These are phyloP conservation scores for Diachasmimorpha longicaudata DNA, from an alignment of 1,140 invertebrate genomes.

Conservation along the genomic window DNA sequence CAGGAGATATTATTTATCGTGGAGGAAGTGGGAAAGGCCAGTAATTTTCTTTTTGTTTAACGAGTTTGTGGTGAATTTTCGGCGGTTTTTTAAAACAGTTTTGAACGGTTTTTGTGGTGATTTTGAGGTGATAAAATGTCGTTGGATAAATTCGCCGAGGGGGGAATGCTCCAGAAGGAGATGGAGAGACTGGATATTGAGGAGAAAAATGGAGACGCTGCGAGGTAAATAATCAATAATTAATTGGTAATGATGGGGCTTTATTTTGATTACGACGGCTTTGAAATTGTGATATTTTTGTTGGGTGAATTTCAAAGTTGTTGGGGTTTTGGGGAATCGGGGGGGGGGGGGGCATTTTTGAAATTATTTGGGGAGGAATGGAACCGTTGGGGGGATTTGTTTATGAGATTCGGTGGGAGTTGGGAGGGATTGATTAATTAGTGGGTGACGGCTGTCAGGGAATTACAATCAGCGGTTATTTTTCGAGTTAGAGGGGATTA, in stretches of 20 bases:
- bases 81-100: neutral
- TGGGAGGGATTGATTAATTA: too few relatives aligned
- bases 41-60: too few relatives aligned
- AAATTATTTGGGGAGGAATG: neutral
- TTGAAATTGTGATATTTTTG: too few relatives aligned
- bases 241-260: neutral
- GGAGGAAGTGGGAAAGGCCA: neutral
- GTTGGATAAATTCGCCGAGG: slow-evolving; percentile 55
- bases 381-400: too few relatives aligned
- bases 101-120: neutral
- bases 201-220: slow-evolving; percentile 55
- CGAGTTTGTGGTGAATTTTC: neutral
- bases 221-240: slow-evolving; percentile 45
- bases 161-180: slow-evolving; percentile 50
- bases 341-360: neutral
- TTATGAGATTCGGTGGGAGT: too few relatives aligned
- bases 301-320: too few relatives aligned
- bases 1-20: slow-evolving; percentile 16
- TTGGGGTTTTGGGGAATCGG: too few relatives aligned
- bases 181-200: slow-evolving; percentile 58
- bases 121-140: slow-evolving; percentile 42
- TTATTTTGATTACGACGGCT: neutral
- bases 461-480: too few relatives aligned
- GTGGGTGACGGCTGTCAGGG: too few relatives aligned
- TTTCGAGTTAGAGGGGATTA: too few relatives aligned